Evolutionary conservation across 2,888 invertebrate species (phyloP).

Genomic region (Gonocerus acuteangulatus): DNA sequence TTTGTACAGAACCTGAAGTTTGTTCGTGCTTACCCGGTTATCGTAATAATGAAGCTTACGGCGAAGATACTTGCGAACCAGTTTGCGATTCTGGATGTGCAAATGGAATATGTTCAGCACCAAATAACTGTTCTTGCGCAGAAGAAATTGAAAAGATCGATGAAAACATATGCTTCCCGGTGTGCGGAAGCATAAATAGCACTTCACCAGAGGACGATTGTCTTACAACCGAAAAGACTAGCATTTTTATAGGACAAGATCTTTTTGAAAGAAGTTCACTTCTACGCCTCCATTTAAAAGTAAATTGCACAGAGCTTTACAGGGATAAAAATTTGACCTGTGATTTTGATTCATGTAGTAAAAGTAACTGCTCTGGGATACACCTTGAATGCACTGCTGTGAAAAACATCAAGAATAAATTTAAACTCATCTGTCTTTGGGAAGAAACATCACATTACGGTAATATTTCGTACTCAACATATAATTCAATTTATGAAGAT

Average conservation of each 20-base stretch:
- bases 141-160: constrained; percentile 5
- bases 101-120: constrained; percentile 26
- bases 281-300: not conserved
- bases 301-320: not conserved
- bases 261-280: not conserved
- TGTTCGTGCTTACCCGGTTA: constrained; percentile 19
- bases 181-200: not conserved
- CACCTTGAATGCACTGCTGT: not conserved
- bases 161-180: constrained; percentile 19
- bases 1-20: constrained; percentile 2
- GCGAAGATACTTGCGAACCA: constrained; percentile 20
- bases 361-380: not conserved
- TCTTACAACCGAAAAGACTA: not conserved
- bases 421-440: not conserved
- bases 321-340: not conserved
- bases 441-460: not conserved
- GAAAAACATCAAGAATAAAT: not conserved
- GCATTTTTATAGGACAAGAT: not conserved
- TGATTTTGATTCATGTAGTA: not conserved
- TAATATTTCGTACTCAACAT: not conserved
- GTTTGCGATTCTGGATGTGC: constrained; percentile 21
- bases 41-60: not conserved
- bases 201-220: not conserved
- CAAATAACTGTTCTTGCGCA: constrained; percentile 29
- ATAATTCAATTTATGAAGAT: not conserved